Conservation (phyloP, 2,113 vertebrate species). For the Diadophis punctatus region DNA sequence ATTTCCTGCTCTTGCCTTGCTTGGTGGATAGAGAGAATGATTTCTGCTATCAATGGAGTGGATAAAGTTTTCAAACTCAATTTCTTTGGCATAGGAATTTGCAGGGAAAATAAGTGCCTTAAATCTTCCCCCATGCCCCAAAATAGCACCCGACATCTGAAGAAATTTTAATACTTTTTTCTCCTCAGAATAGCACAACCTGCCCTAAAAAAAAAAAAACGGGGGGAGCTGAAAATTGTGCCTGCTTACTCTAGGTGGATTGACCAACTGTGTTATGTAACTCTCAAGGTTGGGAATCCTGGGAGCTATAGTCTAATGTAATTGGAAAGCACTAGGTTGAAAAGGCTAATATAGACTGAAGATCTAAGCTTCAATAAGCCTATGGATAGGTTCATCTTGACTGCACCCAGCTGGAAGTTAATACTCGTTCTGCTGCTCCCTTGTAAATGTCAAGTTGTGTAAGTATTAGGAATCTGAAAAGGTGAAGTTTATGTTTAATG, state of each 20-base stretch:
- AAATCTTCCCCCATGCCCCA: neutral
- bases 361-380: neutral
- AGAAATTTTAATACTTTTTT: neutral
- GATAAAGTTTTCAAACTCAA: neutral
- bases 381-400: neutral
- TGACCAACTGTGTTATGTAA: neutral
- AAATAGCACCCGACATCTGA: neutral
- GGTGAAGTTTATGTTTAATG: neutral
- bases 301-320: neutral
- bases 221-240: neutral
- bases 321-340: neutral
- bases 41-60: neutral
- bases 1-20: neutral
- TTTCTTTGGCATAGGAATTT: neutral
- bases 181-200: neutral
- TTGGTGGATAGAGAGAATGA: neutral
- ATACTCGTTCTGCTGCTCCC: neutral
- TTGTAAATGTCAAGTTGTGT: neutral
- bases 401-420: neutral
- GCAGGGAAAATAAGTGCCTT: neutral
- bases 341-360: neutral
- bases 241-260: neutral
- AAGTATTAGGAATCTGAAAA: neutral
- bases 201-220: neutral
- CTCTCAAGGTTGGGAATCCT: neutral